These are phyloP conservation scores for Aegotheles bennettii DNA, from an alignment of 2,113 vertebrate genomes.

Conservation along the genomic window DNA sequence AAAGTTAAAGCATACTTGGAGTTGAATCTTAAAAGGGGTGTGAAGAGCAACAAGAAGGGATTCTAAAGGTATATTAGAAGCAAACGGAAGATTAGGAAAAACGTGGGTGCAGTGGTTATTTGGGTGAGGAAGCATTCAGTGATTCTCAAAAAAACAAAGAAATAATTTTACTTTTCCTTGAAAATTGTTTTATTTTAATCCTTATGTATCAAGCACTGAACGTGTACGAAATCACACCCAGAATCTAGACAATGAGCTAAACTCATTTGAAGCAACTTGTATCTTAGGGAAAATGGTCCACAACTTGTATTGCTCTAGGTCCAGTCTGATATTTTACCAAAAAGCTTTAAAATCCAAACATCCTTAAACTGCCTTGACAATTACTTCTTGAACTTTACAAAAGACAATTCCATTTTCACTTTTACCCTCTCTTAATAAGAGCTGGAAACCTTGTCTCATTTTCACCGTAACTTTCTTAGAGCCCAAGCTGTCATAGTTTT, in stretches of 20 bases:
- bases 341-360: background rate
- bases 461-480: background rate
- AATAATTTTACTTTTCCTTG: background rate
- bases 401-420: background rate
- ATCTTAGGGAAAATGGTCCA: background rate
- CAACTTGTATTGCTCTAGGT: background rate
- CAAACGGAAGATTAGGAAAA: background rate
- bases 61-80: background rate
- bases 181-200: background rate
- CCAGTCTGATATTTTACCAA: background rate
- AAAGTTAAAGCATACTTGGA: background rate
- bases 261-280: background rate
- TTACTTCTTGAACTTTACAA: background rate
- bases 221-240: background rate
- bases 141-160: background rate
- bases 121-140: background rate
- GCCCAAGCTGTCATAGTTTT: background rate
- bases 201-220: background rate
- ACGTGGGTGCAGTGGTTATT: accelerated
- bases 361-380: background rate
- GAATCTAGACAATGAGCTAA: background rate
- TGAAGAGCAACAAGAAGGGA: background rate
- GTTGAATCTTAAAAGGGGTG: background rate
- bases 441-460: background rate
- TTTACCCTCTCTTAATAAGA: background rate